phyloP scores from a whole-genome alignment of 2,113 vertebrate genomes.

The Mystacornis crossleyi region DNA sequence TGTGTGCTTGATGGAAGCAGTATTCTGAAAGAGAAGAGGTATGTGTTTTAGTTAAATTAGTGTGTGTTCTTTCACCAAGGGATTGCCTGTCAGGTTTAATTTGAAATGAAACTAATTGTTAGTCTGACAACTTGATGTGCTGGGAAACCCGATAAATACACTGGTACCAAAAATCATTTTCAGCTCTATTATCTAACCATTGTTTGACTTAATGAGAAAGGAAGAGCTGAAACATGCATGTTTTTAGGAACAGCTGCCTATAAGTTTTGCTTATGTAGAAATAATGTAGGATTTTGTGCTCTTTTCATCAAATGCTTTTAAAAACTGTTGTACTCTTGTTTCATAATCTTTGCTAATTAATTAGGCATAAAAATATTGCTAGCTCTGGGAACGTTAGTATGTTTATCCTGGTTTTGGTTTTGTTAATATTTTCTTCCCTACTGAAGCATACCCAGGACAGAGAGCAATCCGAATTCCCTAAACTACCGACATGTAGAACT shows the following conservation, averaged over 20 bases:
- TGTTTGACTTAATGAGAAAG: not conserved
- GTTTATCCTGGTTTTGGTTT: not conserved
- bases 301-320: not conserved
- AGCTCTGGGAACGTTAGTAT: not conserved
- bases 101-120: constrained; percentile 62
- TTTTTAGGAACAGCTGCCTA: not conserved
- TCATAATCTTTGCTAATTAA: not conserved
- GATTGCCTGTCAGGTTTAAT: constrained; percentile 77
- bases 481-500: not conserved
- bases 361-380: not conserved
- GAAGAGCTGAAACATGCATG: not conserved
- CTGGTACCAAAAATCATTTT: not conserved
- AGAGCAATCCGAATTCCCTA: not conserved
- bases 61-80: constrained; percentile 71
- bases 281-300: not conserved
- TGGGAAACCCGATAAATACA: not conserved
- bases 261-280: not conserved
- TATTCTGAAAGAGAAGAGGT: not conserved
- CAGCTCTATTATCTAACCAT: not conserved
- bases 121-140: constrained; percentile 40
- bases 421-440: not conserved
- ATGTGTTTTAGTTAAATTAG: constrained; percentile 58
- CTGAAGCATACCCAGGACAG: not conserved
- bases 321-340: not conserved
- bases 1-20: not conserved